Evolutionary conservation across 2,797 vertebrate species (phyloP).

Genomic region (Characodon lateralis): DNA sequence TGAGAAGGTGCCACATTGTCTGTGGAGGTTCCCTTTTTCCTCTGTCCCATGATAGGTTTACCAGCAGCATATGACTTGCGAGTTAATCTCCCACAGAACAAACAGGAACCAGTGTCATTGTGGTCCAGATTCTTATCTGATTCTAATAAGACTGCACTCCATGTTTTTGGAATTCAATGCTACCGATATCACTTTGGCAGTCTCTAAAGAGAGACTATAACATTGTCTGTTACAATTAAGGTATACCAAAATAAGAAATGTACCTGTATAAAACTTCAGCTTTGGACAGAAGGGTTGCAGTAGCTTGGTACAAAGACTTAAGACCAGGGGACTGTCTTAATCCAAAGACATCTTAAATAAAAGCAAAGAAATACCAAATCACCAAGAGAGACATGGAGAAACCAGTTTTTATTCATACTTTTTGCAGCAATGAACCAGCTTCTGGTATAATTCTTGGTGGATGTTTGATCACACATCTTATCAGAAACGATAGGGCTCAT

Average conservation of each 20-base stretch:
- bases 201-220: not conserved
- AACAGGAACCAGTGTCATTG: conserved; percentile 74
- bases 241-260: not conserved
- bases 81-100: conserved; percentile 62
- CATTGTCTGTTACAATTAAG: not conserved
- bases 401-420: not conserved
- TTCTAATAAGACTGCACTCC: conserved; percentile 44
- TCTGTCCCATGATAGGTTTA: conserved; percentile 72
- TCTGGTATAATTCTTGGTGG: not conserved
- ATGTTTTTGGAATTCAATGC: conserved; percentile 10
- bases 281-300: not conserved
- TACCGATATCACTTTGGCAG: conserved; percentile 1
- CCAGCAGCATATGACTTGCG: conserved; percentile 59
- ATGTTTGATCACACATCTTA: not conserved
- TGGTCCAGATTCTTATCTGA: conserved; percentile 66
- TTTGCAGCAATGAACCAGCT: not conserved
- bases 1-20: conserved; percentile 68
- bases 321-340: not conserved
- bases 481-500: not conserved
- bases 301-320: not conserved
- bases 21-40: conserved; percentile 59
- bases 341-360: not conserved
- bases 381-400: not conserved
- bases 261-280: not conserved
- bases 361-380: not conserved